Evolutionary conservation across 1,140 invertebrate species (phyloP).

Genomic region (Eciton burchellii): DNA sequence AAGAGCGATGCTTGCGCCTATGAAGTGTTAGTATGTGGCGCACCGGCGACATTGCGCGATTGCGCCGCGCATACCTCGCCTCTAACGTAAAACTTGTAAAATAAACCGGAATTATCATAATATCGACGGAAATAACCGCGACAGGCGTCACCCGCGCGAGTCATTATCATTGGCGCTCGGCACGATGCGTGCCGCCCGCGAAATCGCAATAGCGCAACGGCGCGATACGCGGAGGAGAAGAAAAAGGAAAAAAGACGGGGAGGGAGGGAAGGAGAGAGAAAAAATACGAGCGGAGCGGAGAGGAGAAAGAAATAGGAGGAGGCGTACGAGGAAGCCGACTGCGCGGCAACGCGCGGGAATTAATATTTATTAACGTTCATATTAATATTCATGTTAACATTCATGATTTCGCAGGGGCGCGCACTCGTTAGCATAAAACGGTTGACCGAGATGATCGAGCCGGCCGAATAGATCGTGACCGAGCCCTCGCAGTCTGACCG

Average conservation of each 20-base stretch:
- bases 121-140: neutral
- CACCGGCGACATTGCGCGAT: neutral
- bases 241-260: too few relatives aligned
- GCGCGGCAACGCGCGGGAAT: neutral
- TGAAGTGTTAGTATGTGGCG: neutral
- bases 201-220: constrained; percentile 5
- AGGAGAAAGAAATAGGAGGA: neutral
- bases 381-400: too few relatives aligned
- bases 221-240: too few relatives aligned
- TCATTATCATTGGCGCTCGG: neutral
- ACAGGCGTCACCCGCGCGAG: constrained; percentile 7
- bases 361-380: constrained; percentile 68
- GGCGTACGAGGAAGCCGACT: neutral
- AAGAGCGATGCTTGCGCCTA: neutral
- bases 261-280: too few relatives aligned
- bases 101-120: constrained; percentile 25
- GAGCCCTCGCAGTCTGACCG: neutral
- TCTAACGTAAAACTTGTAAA: constrained; percentile 6
- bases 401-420: too few relatives aligned
- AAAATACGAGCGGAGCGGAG: neutral
- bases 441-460: neutral
- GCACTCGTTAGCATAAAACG: too few relatives aligned
- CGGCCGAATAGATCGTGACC: neutral
- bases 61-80: constrained; percentile 2
- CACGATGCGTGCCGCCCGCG: neutral